Evolutionary conservation across 92 coral and sea anemone species (phyloP), one percentile per base, ranked within the genome.

Genomic region (Micromussa lordhowensis): DNA sequence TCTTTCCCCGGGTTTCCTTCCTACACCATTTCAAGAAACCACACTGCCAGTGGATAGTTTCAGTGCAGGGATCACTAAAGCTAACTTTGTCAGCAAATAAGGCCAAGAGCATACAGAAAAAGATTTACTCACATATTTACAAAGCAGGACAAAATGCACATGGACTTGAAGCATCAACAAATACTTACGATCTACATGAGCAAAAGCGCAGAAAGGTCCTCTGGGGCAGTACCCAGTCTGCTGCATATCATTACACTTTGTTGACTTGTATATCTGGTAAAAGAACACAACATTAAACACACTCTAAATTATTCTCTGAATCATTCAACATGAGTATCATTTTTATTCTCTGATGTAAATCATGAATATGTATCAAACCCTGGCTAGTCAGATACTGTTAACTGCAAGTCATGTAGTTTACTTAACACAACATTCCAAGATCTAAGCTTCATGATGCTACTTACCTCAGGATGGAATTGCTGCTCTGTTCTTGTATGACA

Each of bases 401-500:
- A 13, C 10, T 44, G 8, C 51, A 44, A 44, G 51, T 8, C 12
- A 11, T 44, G 51, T 13, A 7, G 51, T 8, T 44, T 44, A 9
- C 51, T 44, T 1, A 44, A 44, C 13, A 8, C 10, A 44, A 9
- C 12, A 44, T 44, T 44, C 7, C 1, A 53, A 77, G 30, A 78
- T 22, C 32, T 81, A 28, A 18, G 22, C 12, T 31, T 29, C 17
- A 14, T 14, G 36, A 73, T 24, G 31, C 26, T 32, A 28, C 88
- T 36, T 86, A 98, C 99, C 98, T 98, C 99, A 8, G 99, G 99
- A 77, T 98, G 99, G 77, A 98, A 98, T 58, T 98, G 99, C 69
- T 98, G 99, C 86, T 98, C 99, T 61, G 99, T 98, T 93, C 99
- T 96, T 51, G 99, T 98, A 77, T 98, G 99, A 63, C 99, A 98